Conservation (phyloP, 2,113 vertebrate species). For the Sus scrofa region T2T-Sscrofa CM000817.6:125079501-125080000, state of each 20-base stretch:
- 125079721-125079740: not conserved
- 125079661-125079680: not conserved
- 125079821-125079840: conserved; percentile 15
- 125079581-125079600: not conserved
- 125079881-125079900: not conserved
- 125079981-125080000: not conserved
- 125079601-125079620: not conserved
- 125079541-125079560: not conserved
- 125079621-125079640: not conserved
- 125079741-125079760: not conserved
- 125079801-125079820: not conserved
- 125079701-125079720: conserved; percentile 24
- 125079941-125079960: not conserved
- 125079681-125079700: conserved; percentile 3
- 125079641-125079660: not conserved
- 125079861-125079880: not conserved
- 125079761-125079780: not conserved
- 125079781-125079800: not conserved
- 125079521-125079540: not conserved
- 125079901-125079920: not conserved
- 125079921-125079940: not conserved
- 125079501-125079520: not conserved
- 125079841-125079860: conserved; percentile 2
- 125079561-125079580: not conserved
- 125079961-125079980: not conserved